A percentile compares a stretch with the other conserved stretches of the same genome.
Conservation (phyloP, 2,113 vertebrate genomes). For the Conger conger region DNA sequence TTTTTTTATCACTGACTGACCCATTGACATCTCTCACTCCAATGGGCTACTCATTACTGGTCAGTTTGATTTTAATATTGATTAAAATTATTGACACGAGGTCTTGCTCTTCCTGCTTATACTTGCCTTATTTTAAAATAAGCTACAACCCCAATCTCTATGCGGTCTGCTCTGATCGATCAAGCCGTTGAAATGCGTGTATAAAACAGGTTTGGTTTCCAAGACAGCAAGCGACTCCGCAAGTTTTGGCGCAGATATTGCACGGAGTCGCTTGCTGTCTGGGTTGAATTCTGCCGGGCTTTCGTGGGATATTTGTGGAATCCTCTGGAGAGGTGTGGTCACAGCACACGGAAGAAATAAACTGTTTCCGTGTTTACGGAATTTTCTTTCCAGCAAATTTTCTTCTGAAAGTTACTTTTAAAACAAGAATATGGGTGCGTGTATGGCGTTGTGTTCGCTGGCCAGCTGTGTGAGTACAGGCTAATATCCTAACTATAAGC, state of each 20-base stretch:
- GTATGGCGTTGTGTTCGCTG: constrained; percentile 80
- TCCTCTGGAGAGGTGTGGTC: not conserved
- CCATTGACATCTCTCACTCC: no score
- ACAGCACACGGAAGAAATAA: not conserved
- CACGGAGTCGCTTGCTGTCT: not conserved
- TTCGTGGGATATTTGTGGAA: not conserved
- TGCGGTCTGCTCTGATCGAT: no score
- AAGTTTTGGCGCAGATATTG: no score
- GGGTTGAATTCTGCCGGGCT: not conserved
- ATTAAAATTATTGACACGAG: no score
- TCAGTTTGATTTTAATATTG: no score
- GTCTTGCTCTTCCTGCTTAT: no score
- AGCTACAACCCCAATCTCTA: no score
- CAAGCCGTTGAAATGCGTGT: not conserved
- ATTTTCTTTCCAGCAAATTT: not conserved
- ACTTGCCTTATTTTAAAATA: no score
- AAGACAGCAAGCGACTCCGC: no score
- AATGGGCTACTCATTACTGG: not conserved
- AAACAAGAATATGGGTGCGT: constrained; percentile 76
- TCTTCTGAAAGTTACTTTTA: constrained; percentile 1
- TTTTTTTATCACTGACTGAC: not conserved
- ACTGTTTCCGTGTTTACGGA: constrained; percentile 1
- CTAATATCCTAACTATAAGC: not conserved
- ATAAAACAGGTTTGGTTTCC: no score
- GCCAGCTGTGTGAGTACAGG: constrained; percentile 83